A percentile compares a stretch with the other conserved stretches of the same genome.
phyloP scores from a whole-genome alignment of 2,888 invertebrate species.

The Ennomos erosarius region DNA sequence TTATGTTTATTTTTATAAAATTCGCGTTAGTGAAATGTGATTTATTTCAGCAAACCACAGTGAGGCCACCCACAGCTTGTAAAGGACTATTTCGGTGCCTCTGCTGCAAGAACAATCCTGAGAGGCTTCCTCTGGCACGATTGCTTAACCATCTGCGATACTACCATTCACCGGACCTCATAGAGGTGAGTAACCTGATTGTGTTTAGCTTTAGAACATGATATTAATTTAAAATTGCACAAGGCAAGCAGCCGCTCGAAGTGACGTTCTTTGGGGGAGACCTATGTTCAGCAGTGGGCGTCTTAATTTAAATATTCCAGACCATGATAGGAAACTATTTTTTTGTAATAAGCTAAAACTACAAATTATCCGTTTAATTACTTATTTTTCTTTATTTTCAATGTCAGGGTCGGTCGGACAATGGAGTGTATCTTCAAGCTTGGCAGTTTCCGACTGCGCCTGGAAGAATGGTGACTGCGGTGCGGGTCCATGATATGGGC shows the following conservation, averaged over 20 bases:
- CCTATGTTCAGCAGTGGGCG: no score
- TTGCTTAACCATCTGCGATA: slow-evolving; percentile 82
- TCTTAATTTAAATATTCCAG: no score
- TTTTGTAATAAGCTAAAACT: no score
- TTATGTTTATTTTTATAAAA: no score
- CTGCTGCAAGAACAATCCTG: slow-evolving; percentile 72
- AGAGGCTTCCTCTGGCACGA: slow-evolving; percentile 69
- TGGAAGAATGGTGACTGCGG: slow-evolving; percentile 73
- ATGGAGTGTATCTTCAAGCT: slow-evolving; percentile 76
- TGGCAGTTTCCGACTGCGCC: slow-evolving; percentile 77
- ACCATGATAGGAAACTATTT: no score
- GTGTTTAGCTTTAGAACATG: no score
- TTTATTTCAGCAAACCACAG: slow-evolving; percentile 22
- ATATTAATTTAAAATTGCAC: no score
- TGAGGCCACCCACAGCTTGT: slow-evolving; percentile 29
- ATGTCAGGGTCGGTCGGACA: slow-evolving; percentile 70
- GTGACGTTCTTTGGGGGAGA: no score
- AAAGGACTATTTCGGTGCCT: slow-evolving; percentile 80
- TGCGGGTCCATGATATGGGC: slow-evolving; percentile 77
- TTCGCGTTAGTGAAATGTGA: not conserved
- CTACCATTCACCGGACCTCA: slow-evolving; percentile 74
- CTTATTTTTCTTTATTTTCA: slow-evolving; percentile 16
- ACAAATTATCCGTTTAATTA: not conserved
- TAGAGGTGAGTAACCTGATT: slow-evolving; percentile 65
- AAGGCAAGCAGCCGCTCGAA: no score